Percentiles rank a stretch among this genome's conserved stretches.
Conservation (phyloP, 2,797 vertebrate species). For the Pseudopleuronectes americanus region DNA sequence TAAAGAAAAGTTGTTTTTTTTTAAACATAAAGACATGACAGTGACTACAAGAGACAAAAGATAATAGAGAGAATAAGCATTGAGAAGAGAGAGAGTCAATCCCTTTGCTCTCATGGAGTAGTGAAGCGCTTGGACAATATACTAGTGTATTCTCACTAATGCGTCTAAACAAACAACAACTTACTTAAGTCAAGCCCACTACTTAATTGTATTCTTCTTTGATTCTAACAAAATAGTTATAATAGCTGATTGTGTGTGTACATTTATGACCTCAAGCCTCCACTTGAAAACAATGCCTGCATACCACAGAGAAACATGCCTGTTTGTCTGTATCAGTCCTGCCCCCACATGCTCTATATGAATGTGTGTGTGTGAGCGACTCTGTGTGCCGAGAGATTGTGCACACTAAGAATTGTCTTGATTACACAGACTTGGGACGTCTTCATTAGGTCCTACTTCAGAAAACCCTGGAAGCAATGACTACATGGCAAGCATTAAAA, state of each 20-base stretch:
- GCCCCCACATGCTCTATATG: neutral
- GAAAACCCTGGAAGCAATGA: too few relatives aligned
- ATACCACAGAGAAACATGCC: neutral
- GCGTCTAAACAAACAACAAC: neutral
- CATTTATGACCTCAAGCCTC: neutral
- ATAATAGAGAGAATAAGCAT: constrained; percentile 15
- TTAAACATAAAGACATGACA: constrained; percentile 31
- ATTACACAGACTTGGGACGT: too few relatives aligned
- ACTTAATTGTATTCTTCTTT: too few relatives aligned
- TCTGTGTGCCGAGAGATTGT: too few relatives aligned
- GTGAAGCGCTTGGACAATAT: neutral
- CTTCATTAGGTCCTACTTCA: too few relatives aligned
- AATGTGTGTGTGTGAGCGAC: constrained; percentile 10
- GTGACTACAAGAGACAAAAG: constrained; percentile 20
- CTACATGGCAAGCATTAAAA: too few relatives aligned
- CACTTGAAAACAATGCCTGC: neutral
- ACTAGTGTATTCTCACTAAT: constrained; percentile 27
- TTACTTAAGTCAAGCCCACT: neutral
- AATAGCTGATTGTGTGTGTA: constrained; percentile 6
- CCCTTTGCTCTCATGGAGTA: too few relatives aligned
- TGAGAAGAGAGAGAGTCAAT: constrained; percentile 3
- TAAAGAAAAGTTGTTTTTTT: constrained; percentile 13
- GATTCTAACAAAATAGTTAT: neutral
- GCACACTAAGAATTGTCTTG: too few relatives aligned
- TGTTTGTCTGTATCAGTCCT: neutral